Conservation (phyloP, 2,113 vertebrate species). For the Apus apus region DNA sequence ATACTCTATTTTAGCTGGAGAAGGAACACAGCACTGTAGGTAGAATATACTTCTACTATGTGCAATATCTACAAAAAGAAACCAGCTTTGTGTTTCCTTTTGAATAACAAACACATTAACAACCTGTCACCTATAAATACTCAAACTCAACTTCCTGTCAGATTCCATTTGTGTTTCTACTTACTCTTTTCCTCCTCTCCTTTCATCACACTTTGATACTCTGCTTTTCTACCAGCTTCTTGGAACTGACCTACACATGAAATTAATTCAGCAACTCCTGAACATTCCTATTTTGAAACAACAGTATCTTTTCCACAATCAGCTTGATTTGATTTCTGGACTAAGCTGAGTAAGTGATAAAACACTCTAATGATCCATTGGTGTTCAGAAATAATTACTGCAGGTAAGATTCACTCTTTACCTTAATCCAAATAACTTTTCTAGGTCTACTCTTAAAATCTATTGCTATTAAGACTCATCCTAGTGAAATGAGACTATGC, state of each 20-base stretch:
- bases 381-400: neutral
- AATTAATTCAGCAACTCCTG: neutral
- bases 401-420: neutral
- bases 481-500: neutral
- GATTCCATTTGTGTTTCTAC: constrained; percentile 12
- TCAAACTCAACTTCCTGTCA: constrained; percentile 1
- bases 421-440: neutral
- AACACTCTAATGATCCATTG: neutral
- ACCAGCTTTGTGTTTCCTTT: neutral
- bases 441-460: neutral
- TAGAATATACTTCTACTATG: neutral
- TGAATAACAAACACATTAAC: constrained; percentile 10
- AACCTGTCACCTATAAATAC: constrained; percentile 19
- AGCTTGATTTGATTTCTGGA: neutral
- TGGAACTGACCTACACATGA: neutral
- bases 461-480: neutral
- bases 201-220: neutral
- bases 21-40: neutral
- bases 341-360: neutral
- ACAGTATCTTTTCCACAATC: neutral
- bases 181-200: neutral
- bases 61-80: neutral
- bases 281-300: neutral
- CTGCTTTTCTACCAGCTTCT: neutral
- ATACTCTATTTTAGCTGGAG: neutral